Percentiles rank a stretch among this genome's conserved stretches.
These are phyloP conservation scores for Amaurobius ferox DNA, from an alignment of 2,888 invertebrate genomes.

Conservation along the genomic window DNA sequence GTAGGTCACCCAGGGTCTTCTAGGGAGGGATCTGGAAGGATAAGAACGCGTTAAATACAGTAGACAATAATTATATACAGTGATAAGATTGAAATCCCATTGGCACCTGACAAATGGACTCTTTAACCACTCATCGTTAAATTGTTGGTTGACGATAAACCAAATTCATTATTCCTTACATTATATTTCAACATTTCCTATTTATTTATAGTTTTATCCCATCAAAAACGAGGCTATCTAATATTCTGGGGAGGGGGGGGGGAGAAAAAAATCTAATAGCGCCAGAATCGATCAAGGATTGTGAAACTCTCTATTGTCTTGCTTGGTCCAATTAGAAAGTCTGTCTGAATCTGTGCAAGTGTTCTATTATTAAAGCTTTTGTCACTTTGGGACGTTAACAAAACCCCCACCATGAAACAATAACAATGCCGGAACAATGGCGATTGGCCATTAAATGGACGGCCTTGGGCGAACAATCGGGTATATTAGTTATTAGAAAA, in stretches of 20 bases:
- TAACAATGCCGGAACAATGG: background rate
- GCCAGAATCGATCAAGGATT: background rate
- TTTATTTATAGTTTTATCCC: background rate
- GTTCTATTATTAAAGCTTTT: conserved; percentile 8
- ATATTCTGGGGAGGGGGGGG: background rate
- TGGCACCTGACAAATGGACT: no score
- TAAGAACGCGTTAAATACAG: no score
- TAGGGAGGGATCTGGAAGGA: no score
- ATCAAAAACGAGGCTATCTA: background rate
- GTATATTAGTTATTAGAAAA: background rate
- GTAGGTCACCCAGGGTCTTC: no score
- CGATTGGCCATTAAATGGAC: background rate
- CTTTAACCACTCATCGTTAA: no score
- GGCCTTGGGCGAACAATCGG: background rate
- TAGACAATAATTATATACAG: no score
- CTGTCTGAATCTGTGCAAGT: background rate
- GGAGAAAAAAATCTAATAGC: background rate
- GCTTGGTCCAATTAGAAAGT: background rate
- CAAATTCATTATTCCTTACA: background rate
- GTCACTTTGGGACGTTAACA: background rate
- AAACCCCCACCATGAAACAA: conserved; percentile 5
- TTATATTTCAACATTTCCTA: background rate
- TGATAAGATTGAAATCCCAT: no score
- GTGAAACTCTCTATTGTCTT: background rate
- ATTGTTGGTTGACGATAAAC: background rate